These are phyloP conservation scores for Fragum fragum DNA, from an alignment of 2,888 invertebrate species.

Conservation along the genomic window DNA sequence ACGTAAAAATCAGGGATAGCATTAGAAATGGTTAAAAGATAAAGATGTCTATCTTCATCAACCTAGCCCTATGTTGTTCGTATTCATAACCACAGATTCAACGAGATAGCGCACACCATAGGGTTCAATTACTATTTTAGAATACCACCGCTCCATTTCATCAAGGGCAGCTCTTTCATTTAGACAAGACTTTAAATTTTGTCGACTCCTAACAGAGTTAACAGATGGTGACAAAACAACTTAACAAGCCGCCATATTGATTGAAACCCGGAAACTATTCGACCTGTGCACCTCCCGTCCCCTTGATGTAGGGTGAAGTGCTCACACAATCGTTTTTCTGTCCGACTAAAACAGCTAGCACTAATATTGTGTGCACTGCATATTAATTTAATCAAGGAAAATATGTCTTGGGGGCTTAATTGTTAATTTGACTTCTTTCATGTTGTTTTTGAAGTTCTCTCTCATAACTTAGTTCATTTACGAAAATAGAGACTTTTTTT, in stretches of 20 bases:
- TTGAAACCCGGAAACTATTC: conserved; percentile 1
- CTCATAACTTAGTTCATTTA: not conserved
- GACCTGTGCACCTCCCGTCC: conserved; percentile 6
- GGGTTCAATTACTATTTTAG: too few relatives aligned
- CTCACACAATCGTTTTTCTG: not conserved
- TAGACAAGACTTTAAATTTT: too few relatives aligned
- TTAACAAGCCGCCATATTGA: conserved; percentile 48
- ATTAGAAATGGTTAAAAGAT: too few relatives aligned
- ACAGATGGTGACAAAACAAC: conserved; percentile 61
- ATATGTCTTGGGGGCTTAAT: not conserved
- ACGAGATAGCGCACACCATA: too few relatives aligned
- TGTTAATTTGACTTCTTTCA: not conserved
- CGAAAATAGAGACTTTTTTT: not conserved
- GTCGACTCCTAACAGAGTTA: not conserved
- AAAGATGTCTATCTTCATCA: too few relatives aligned
- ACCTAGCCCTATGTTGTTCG: too few relatives aligned
- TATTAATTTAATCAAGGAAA: conserved; percentile 6
- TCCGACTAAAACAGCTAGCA: not conserved
- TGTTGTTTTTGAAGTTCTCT: not conserved
- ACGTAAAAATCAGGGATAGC: too few relatives aligned
- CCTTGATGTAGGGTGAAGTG: conserved; percentile 12
- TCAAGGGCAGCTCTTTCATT: too few relatives aligned
- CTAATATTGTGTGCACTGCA: conserved; percentile 13
- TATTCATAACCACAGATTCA: too few relatives aligned
- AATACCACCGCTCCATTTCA: too few relatives aligned